Conservation (phyloP, 2,888 invertebrate genomes). For the Stenurella melanura region DNA sequence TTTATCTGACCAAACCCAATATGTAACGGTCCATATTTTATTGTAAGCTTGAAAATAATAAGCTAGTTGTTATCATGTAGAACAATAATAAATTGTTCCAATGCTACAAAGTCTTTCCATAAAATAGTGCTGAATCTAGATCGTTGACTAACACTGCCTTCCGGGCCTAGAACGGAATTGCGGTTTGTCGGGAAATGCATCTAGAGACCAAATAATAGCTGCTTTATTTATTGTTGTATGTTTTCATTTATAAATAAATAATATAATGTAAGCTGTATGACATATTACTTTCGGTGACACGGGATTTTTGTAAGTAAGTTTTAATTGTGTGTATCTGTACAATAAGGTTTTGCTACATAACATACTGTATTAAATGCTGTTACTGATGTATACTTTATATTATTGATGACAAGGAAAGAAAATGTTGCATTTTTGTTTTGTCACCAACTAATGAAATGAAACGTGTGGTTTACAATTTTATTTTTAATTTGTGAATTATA, state of each 20-base stretch:
- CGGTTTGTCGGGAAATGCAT: background rate
- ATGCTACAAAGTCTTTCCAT: slow-evolving; percentile 71
- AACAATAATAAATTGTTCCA: slow-evolving; percentile 55
- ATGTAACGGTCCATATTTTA: slow-evolving; percentile 32
- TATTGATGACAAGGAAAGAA: background rate
- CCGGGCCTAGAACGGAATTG: background rate
- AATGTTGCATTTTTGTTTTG: no score
- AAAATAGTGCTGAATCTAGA: slow-evolving; percentile 57
- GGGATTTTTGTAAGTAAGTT: slow-evolving; percentile 1
- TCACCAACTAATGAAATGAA: no score
- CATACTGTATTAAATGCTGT: background rate
- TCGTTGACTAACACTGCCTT: slow-evolving; percentile 4
- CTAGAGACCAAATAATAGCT: slow-evolving; percentile 20
- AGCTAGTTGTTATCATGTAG: slow-evolving; percentile 47
- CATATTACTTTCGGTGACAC: slow-evolving; percentile 14
- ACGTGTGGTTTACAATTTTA: no score
- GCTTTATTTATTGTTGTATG: slow-evolving; percentile 32
- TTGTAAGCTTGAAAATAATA: slow-evolving; percentile 37
- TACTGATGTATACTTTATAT: background rate
- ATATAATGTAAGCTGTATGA: background rate
- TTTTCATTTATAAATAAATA: slow-evolving; percentile 14
- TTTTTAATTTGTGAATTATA: no score
- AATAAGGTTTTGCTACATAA: background rate
- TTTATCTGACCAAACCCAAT: slow-evolving; percentile 11
- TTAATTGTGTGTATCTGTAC: background rate